Evolutionary conservation across 2,797 vertebrate genomes (phyloP), one percentile per base, ranked within the genome.

Genomic region (Hoplostethus mediterraneus): DNA sequence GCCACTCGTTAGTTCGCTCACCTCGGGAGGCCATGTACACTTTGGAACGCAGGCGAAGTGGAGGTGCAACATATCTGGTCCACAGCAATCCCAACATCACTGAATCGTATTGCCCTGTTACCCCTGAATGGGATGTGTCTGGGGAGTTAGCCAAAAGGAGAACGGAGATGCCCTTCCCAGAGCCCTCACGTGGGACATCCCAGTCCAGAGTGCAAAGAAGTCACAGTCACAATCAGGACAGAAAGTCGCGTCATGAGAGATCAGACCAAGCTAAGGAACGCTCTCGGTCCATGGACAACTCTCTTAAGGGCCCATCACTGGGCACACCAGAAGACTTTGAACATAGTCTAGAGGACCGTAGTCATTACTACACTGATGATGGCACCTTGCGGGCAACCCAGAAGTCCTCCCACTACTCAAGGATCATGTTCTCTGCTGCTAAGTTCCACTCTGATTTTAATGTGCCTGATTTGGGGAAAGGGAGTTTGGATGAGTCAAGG

Each of bases 191-290:
- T 58, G 98, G 98, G 68, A 99, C 97, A 9, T 97, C 97, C 76
- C 97, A 99, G 88, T 98, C 98, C 47, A 97, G 96, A 88, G 98
- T 99, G 72, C 98, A 99, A 89, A 96, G 98, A 82, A 99, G 98
- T 92, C 98, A 99, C 94, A 99, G 98, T 95, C 98, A 99, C 95
- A 99, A 98, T 76, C 98, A 99, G 90, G 98, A 99, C 90, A 96
- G 98, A 87, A 96, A 98, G 86, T 99, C 98, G 0, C 96, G 98
- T 71, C 97, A 98, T 7, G 98, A 99, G 89, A 92, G 97, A 70
- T 95, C 97, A 45, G 97, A 93, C 93, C 99, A 99, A 88, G 97
- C 98, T 83, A 99, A 99, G 93, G 98, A 99, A 85, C 94, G 98
- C 62, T 99, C 98, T 75, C 95, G 98, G 69, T 99, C 98, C 4